A percentile compares a stretch with the other conserved stretches of the same genome.
Evolutionary conservation across 2,113 vertebrate species (phyloP).

Genomic region (Microcebus tavaratra): DNA sequence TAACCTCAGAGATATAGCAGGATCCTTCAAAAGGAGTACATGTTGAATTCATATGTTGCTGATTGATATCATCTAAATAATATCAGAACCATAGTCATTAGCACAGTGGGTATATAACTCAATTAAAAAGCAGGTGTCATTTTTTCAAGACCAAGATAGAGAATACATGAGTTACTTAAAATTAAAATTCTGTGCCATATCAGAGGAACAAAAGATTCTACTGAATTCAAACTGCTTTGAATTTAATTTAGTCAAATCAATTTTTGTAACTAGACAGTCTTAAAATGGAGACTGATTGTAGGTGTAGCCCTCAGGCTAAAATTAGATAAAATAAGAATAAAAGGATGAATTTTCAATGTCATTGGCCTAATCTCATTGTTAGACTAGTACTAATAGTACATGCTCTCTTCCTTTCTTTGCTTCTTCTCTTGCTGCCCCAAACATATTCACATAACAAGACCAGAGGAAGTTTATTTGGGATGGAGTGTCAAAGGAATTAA

Average conservation of each 20-base stretch:
- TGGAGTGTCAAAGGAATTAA: conserved; percentile 35
- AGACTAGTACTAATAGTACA: not conserved
- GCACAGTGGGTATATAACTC: not conserved
- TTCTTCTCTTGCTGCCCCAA: not conserved
- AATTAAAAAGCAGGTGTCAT: conserved; percentile 6
- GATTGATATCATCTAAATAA: conserved; percentile 16
- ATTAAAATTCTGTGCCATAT: conserved; percentile 55
- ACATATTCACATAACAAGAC: conserved; percentile 2
- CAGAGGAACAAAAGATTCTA: conserved; percentile 60
- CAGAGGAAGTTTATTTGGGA: not conserved
- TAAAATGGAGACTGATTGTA: conserved; percentile 59
- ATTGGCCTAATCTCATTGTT: conserved; percentile 5
- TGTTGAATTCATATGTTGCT: conserved; percentile 9
- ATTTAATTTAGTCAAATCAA: conserved; percentile 62
- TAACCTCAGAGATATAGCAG: not conserved
- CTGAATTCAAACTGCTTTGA: conserved; percentile 51
- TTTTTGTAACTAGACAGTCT: conserved; percentile 64
- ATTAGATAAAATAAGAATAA: conserved; percentile 60
- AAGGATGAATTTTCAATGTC: conserved; percentile 52
- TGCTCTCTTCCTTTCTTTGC: not conserved
- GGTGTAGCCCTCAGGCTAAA: conserved; percentile 53
- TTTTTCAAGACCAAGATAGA: conserved; percentile 11
- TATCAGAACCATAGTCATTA: conserved; percentile 23
- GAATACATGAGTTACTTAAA: conserved; percentile 31
- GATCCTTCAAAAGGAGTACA: conserved; percentile 10